phyloP scores from a whole-genome alignment of 1,140 invertebrate genomes.

The Zaprionus kolodkinae region DNA sequence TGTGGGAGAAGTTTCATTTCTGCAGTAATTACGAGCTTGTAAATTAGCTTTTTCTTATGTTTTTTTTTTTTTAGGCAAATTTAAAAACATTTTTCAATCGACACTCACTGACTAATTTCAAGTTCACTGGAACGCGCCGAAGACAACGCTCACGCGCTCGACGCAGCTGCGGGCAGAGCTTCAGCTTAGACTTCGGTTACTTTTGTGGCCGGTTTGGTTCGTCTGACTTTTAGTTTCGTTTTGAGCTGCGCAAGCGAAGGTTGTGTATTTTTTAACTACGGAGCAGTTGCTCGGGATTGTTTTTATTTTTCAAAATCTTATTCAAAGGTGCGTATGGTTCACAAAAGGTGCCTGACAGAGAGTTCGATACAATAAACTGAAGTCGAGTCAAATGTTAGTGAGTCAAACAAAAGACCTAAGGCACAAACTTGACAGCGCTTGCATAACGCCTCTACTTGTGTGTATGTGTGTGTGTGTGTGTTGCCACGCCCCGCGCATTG shows the following conservation, averaged over 20 bases:
- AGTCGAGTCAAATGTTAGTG: constrained; percentile 3
- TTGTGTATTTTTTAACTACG: constrained; percentile 42
- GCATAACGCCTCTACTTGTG: constrained; percentile 19
- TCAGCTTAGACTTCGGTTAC: not conserved
- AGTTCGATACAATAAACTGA: constrained; percentile 30
- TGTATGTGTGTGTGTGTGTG: no score
- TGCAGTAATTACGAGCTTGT: constrained; percentile 19
- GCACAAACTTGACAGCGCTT: constrained; percentile 51
- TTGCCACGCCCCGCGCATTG: constrained; percentile 19
- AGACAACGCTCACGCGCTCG: constrained; percentile 9
- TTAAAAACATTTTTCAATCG: not conserved
- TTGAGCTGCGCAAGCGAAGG: constrained; percentile 53
- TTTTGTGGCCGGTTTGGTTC: constrained; percentile 11
- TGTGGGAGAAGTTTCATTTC: constrained; percentile 43
- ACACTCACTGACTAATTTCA: constrained; percentile 70
- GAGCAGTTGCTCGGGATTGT: not conserved
- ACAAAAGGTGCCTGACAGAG: constrained; percentile 27
- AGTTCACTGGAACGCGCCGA: constrained; percentile 59
- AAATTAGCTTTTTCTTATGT: constrained; percentile 8
- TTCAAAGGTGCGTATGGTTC: constrained; percentile 36
- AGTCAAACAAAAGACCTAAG: constrained; percentile 69
- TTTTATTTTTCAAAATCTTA: not conserved
- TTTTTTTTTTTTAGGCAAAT: not conserved
- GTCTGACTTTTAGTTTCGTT: constrained; percentile 80
- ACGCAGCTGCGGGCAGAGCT: not conserved